Evolutionary conservation across 2,888 invertebrate genomes (phyloP).

Genomic region (Tridacna crocea): DNA sequence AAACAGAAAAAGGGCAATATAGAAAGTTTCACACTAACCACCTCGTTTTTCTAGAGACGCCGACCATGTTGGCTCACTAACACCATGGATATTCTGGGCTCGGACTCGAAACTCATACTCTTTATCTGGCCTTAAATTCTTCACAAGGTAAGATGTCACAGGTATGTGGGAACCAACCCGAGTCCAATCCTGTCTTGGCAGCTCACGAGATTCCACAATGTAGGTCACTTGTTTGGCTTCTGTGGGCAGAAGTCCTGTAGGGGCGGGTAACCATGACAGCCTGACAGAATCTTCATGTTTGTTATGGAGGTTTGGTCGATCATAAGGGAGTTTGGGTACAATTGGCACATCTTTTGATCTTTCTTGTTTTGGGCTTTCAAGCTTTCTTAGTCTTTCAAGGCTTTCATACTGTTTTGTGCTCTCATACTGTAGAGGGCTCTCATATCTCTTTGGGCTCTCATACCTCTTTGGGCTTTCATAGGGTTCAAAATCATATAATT

Average conservation of each 20-base stretch:
- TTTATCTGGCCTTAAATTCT: slow-evolving; percentile 86
- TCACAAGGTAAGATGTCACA: slow-evolving; percentile 68
- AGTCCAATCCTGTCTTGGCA: slow-evolving; percentile 95
- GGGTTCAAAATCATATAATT: slow-evolving; percentile 3
- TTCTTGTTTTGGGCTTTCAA: slow-evolving; percentile 15
- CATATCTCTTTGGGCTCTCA: slow-evolving; percentile 16
- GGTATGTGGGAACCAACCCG: slow-evolving; percentile 82
- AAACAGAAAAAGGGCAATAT: neutral
- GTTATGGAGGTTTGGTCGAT: slow-evolving; percentile 73
- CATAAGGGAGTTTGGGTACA: slow-evolving; percentile 71
- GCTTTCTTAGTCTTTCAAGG: neutral
- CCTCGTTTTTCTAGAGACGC: slow-evolving; percentile 69
- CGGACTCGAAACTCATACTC: slow-evolving; percentile 98
- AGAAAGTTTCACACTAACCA: slow-evolving; percentile 50
- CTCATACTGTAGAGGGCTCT: slow-evolving; percentile 17
- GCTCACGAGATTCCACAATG: slow-evolving; percentile 87
- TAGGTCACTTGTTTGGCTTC: slow-evolving; percentile 76
- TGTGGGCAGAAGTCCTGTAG: slow-evolving; percentile 69
- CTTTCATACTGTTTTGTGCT: neutral
- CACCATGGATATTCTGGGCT: slow-evolving; percentile 97
- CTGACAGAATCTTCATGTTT: slow-evolving; percentile 70
- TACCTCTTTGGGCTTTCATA: slow-evolving; percentile 26
- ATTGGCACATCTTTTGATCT: slow-evolving; percentile 8
- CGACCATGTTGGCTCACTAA: slow-evolving; percentile 96
- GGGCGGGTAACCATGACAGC: slow-evolving; percentile 78